These are phyloP conservation scores for Clitarchus hookeri DNA, from an alignment of 2,888 invertebrate genomes.

Conservation along the genomic window DNA sequence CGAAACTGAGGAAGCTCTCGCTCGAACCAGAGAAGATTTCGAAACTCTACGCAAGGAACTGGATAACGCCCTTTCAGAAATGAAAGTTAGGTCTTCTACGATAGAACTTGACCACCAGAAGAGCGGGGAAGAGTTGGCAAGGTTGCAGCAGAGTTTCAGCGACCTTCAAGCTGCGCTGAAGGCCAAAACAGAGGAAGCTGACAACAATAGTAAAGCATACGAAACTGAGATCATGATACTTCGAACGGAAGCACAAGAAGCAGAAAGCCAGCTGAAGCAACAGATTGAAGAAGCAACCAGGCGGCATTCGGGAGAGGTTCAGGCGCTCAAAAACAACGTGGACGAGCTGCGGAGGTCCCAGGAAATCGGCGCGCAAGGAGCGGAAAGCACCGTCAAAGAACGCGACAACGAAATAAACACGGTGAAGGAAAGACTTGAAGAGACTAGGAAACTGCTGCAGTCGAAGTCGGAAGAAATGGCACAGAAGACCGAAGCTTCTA, in stretches of 20 bases:
- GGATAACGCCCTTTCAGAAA: constrained; percentile 49
- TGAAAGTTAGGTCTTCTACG: constrained; percentile 38
- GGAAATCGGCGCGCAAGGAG: constrained; percentile 36
- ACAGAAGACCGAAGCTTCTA: constrained; percentile 46
- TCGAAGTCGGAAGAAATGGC: constrained; percentile 35
- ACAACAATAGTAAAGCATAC: constrained; percentile 58
- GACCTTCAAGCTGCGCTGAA: constrained; percentile 51
- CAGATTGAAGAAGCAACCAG: constrained; percentile 60
- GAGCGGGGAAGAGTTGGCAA: constrained; percentile 31
- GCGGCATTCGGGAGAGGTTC: constrained; percentile 50
- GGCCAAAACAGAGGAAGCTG: constrained; percentile 60
- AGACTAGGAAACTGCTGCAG: constrained; percentile 43
- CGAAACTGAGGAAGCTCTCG: constrained; percentile 68
- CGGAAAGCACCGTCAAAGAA: constrained; percentile 43
- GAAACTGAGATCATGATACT: constrained; percentile 54
- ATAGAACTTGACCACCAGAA: constrained; percentile 36
- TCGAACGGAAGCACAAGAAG: constrained; percentile 35
- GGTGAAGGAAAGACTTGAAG: constrained; percentile 51
- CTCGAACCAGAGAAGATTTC: constrained; percentile 43
- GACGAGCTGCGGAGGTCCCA: constrained; percentile 37
- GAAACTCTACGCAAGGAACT: constrained; percentile 65
- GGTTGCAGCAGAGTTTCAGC: constrained; percentile 33
- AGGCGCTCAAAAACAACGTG: constrained; percentile 49
- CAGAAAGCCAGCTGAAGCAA: constrained; percentile 36
- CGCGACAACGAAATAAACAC: constrained; percentile 47